Evolutionary conservation across 2,113 vertebrate genomes (phyloP).

Genomic region (Caretta caretta): DNA sequence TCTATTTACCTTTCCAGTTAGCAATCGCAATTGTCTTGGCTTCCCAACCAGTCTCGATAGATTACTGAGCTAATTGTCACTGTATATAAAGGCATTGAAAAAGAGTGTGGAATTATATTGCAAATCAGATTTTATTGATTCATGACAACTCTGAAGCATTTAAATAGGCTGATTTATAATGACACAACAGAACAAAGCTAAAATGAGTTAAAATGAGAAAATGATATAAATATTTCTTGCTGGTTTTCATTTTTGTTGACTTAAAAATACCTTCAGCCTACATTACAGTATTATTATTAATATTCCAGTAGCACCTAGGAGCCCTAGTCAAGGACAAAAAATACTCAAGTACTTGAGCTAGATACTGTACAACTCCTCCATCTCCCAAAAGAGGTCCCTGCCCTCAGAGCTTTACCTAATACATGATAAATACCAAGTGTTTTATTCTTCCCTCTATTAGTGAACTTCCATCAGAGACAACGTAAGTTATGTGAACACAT

Average conservation of each 20-base stretch:
- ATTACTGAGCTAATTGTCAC: conserved; percentile 52
- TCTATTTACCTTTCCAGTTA: background rate
- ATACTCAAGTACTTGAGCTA: background rate
- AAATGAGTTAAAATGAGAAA: background rate
- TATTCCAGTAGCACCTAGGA: background rate
- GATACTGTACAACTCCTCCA: background rate
- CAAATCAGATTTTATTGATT: conserved; percentile 61
- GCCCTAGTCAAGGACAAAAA: background rate
- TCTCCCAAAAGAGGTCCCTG: background rate
- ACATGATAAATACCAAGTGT: background rate
- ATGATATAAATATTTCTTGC: background rate
- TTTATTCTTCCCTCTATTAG: background rate
- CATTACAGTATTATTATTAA: background rate
- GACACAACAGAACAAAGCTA: background rate
- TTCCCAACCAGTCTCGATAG: conserved; percentile 43
- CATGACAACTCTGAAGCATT: conserved; percentile 34
- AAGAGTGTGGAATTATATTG: conserved; percentile 50
- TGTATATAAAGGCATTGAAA: conserved; percentile 37
- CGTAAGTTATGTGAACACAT: background rate
- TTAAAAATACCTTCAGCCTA: background rate
- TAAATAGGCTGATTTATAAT: conserved; percentile 27
- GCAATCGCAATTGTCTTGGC: background rate
- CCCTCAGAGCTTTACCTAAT: background rate
- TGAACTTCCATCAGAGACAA: background rate
- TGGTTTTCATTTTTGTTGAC: background rate